Percentiles rank a stretch among this genome's conserved stretches.
These are phyloP conservation scores for Copidosoma aretas DNA, from an alignment of 2,888 invertebrate species.

Conservation along the genomic window DNA sequence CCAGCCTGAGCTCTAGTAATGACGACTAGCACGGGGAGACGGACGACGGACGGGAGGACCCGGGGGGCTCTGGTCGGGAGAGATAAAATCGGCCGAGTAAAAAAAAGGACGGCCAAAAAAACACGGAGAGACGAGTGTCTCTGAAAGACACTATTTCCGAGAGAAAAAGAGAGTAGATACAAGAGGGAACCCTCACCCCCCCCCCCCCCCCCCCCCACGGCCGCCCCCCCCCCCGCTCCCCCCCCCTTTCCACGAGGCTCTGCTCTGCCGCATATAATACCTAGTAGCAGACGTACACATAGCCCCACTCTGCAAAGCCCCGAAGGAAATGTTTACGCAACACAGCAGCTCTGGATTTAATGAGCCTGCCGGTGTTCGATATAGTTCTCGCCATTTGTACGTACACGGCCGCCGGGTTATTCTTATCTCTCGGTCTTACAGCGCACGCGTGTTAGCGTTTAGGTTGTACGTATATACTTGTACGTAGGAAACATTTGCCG, in stretches of 20 bases:
- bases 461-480: too few relatives aligned
- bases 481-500: too few relatives aligned
- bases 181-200: conserved; percentile 43
- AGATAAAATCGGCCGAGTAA: conserved; percentile 30
- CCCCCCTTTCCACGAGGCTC: conserved; percentile 27
- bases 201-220: not conserved
- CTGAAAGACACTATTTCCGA: not conserved
- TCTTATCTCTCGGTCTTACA: conserved; percentile 16
- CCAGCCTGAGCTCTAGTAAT: not conserved
- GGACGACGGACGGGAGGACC: conserved; percentile 1
- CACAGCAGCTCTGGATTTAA: conserved; percentile 20
- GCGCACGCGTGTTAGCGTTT: too few relatives aligned
- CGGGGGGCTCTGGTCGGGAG: conserved; percentile 7
- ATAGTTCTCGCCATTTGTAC: not conserved
- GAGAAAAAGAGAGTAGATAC: not conserved
- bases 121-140: conserved; percentile 1
- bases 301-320: conserved; percentile 24
- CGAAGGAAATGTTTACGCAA: conserved; percentile 44
- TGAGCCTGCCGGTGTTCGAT: conserved; percentile 9
- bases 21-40: not conserved
- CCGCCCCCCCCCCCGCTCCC: too few relatives aligned
- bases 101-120: conserved; percentile 11
- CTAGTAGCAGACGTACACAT: conserved; percentile 27
- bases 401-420: conserved; percentile 10
- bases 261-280: too few relatives aligned